Percentiles rank a stretch among this genome's conserved stretches.
Conservation (phyloP, 2,888 invertebrate genomes). For the Leptopterna dolabrata region DNA sequence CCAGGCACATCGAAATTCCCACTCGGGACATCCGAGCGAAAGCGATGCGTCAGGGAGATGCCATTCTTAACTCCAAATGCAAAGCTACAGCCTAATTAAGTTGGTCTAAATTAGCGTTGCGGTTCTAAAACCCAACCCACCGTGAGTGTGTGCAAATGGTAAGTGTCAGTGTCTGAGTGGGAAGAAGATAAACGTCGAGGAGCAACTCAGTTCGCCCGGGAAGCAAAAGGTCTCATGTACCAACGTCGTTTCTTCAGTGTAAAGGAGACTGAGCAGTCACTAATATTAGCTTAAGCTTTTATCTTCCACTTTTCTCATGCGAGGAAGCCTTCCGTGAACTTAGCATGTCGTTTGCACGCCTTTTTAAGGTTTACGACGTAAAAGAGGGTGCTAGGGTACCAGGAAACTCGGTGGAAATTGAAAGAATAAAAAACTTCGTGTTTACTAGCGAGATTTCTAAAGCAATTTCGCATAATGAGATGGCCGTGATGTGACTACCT, state of each 20-base stretch:
- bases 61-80: neutral
- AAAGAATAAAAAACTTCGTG: neutral
- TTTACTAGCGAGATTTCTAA: neutral
- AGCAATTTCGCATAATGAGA: neutral
- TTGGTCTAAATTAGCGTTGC: constrained; percentile 9
- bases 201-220: neutral
- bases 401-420: neutral
- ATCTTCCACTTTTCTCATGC: constrained; percentile 19
- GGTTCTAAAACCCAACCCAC: neutral
- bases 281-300: constrained; percentile 42
- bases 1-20: too few species aligned
- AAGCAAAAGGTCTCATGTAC: constrained; percentile 6
- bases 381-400: neutral
- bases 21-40: neutral
- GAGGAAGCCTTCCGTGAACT: neutral
- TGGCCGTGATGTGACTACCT: neutral
- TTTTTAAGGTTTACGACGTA: constrained; percentile 8
- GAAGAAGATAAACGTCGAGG: neutral
- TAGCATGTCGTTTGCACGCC: constrained; percentile 15
- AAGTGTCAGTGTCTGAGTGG: neutral
- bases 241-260: constrained; percentile 34
- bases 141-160: neutral
- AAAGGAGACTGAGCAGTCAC: constrained; percentile 14
- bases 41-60: neutral
- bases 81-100: neutral